phyloP scores from a whole-genome alignment of 2,113 vertebrate genomes.

The Laticauda colubrina region DNA sequence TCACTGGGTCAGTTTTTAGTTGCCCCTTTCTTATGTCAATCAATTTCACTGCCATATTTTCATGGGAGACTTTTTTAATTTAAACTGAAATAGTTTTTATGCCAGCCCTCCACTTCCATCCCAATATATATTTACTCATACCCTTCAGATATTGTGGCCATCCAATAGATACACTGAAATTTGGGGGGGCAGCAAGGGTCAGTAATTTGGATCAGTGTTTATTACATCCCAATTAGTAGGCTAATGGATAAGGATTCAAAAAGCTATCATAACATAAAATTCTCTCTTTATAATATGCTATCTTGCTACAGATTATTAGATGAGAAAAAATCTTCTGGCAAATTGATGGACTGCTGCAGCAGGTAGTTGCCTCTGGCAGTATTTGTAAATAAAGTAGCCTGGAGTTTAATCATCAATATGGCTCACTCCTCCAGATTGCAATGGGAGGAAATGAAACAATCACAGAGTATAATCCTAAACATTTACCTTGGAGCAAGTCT shows the following conservation, averaged over 20 bases:
- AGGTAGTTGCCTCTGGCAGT: not conserved
- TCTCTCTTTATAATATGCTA: not conserved
- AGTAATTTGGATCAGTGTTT: not conserved
- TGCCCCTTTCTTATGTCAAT: not conserved
- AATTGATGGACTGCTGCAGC: not conserved
- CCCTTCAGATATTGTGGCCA: not conserved
- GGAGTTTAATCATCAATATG: not conserved
- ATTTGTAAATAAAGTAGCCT: not conserved
- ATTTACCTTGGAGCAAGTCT: not conserved
- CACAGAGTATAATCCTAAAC: not conserved
- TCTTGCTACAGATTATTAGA: not conserved
- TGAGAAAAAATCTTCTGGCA: not conserved
- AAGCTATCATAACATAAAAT: not conserved
- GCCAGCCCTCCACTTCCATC: not conserved
- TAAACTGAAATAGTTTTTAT: not conserved
- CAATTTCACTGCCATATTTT: not conserved
- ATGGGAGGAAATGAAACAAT: not conserved
- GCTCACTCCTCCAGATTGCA: not conserved
- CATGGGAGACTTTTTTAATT: not conserved
- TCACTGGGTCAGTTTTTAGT: not conserved
- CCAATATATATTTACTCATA: not conserved
- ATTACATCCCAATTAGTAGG: not conserved
- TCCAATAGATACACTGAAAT: not conserved
- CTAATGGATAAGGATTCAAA: not conserved
- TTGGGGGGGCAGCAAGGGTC: not conserved